Conservation (phyloP, 1,140 invertebrate species). For the Papilio helenus region DNA sequence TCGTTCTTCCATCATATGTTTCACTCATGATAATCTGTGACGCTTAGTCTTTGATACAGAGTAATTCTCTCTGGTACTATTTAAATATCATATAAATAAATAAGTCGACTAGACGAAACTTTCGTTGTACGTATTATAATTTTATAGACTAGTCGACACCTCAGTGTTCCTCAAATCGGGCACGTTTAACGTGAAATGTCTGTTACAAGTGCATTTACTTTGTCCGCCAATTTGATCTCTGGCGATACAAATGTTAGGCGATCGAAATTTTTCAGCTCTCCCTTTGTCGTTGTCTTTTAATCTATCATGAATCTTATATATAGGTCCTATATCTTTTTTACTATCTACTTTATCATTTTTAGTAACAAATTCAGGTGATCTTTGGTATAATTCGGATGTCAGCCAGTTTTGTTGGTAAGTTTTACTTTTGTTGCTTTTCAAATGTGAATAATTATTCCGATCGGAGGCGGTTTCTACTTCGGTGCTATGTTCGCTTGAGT, state of each 20-base stretch:
- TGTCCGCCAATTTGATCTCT: constrained; percentile 68
- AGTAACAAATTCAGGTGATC: constrained; percentile 52
- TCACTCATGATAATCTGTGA: neutral
- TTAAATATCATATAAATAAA: constrained; percentile 49
- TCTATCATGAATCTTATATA: constrained; percentile 59
- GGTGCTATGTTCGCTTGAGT: constrained; percentile 58
- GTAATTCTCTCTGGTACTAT: constrained; percentile 28
- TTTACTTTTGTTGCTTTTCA: constrained; percentile 57
- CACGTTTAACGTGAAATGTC: constrained; percentile 76
- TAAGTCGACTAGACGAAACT: constrained; percentile 66
- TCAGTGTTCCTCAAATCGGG: constrained; percentile 71
- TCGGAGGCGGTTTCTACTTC: constrained; percentile 61
- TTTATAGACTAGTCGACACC: constrained; percentile 72
- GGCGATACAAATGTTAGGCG: constrained; percentile 77
- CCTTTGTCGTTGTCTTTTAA: constrained; percentile 55
- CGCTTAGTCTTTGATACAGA: neutral
- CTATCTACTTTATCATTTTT: constrained; percentile 54
- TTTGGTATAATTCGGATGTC: constrained; percentile 60
- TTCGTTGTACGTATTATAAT: constrained; percentile 62
- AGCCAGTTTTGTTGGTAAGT: constrained; percentile 59
- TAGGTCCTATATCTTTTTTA: constrained; percentile 50
- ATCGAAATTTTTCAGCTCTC: constrained; percentile 63
- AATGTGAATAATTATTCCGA: constrained; percentile 58
- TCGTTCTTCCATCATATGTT: neutral
- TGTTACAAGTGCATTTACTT: constrained; percentile 73